Base-by-base conservation (phyloP, 2,797 vertebrate species). In the Acipenser oxyrinchus region DNA sequence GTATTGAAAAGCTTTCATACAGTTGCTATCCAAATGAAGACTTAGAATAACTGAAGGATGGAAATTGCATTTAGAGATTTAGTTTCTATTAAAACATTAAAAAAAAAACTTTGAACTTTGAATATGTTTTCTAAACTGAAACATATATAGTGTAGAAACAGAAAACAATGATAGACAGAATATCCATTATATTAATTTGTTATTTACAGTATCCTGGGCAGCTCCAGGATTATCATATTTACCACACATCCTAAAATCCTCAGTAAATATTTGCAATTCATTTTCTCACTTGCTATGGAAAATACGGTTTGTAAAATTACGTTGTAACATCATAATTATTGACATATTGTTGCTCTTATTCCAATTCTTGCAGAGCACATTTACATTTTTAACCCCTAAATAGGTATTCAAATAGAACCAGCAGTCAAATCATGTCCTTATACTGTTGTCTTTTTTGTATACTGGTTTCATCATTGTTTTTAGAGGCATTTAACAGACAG, bases 221-320 rank as follows among this genome's bases (percentile, higher is more conserved):
- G 60, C 68, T 72, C 72, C 78, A 74, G 82, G 82, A 89, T 89
- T 85, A 91, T 84, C 79, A 64, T 82, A 77, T 82, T 83, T 79
- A 88, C 77, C 83, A 87, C 84, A 79, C 82, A 86, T 77, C 73
- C 79, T 80, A 83, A 90, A 88, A 86, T 88, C 84, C 81, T 83
- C 76, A 76, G 84, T 86, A 88, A 90, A 89, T 86, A 91, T 89
- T 88, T 83, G 76, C 86, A 84, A 86, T 87, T 87, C 87, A 87
- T 88, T 82, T 81, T 73, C 77, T 68, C 73, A 60, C 75, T 6
- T 6, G 68, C 66, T 18, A 63, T 37, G 66, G 51, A 63, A 68
- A 67, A 61, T 86, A 86, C 83, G 86, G 83, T 84, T 83, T 84
- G 83, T 87, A 83, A 86, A 89, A 90, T 89, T 73, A 86, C 86